A percentile compares a stretch with the other conserved stretches of the same genome.
Conservation (phyloP, 2,888 invertebrate genomes). For the Ectemnius cavifrons region DNA sequence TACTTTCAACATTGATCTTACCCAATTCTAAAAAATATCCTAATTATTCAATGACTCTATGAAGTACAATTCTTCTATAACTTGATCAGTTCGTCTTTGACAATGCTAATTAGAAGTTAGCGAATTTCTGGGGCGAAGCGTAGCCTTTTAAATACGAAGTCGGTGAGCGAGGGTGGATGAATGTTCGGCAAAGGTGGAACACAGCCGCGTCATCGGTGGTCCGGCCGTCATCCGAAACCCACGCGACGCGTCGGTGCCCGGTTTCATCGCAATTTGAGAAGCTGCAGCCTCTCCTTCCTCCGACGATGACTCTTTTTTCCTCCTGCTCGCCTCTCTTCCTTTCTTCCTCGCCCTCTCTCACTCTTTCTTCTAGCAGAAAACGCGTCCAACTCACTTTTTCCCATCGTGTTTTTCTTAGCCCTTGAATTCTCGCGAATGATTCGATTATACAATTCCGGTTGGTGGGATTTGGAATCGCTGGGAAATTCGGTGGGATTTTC, state of each 20-base stretch:
- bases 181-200: conserved; percentile 49
- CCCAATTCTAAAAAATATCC: too few relatives aligned
- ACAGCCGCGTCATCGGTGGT: conserved; percentile 75
- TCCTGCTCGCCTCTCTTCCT: conserved; percentile 18
- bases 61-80: too few relatives aligned
- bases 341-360: conserved; percentile 18
- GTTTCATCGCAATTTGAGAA: conserved; percentile 78
- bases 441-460: neutral
- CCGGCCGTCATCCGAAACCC: conserved; percentile 76
- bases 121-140: conserved; percentile 3
- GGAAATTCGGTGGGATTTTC: too few relatives aligned
- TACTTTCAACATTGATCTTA: too few relatives aligned
- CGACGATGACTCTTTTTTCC: conserved; percentile 52
- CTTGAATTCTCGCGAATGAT: neutral
- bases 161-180: conserved; percentile 32
- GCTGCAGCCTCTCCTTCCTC: conserved; percentile 64
- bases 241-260: conserved; percentile 72
- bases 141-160: conserved; percentile 18
- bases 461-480: too few relatives aligned
- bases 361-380: conserved; percentile 1
- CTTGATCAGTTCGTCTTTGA: too few relatives aligned
- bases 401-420: conserved; percentile 5
- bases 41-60: too few relatives aligned
- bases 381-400: neutral
- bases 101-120: too few relatives aligned